Evolutionary conservation across 2,113 vertebrate genomes (phyloP), one percentile per base, ranked within the genome.

Genomic region (Quiscalus mexicanus): DNA sequence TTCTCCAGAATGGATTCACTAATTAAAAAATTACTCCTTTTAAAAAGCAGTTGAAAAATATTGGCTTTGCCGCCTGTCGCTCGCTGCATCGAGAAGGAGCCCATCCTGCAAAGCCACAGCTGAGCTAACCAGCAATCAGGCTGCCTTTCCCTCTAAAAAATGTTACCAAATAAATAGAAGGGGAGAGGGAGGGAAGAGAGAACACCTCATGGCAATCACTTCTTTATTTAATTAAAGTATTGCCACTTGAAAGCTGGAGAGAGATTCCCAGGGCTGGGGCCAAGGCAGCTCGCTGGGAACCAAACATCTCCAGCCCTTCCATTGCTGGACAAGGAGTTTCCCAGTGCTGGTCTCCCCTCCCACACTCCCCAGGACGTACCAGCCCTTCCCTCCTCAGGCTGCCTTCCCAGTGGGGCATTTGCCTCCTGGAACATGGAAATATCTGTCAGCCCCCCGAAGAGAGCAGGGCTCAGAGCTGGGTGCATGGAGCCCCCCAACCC

Each of bases 11-110:
- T 94, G 55, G 79, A 65, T 82, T 93, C 67, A 59, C 92, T 96
- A 96, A 95, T 94, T 96, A 89, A 96, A 94, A 95, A 93, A 86
- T 47, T 2, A 92, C 92, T 95, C 41, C 24, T 84, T 88, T 90
- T 41, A 39, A 84, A 95, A 95, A 75, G 60, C 73, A 35, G 67
- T 55, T 56, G 85, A 84, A 94, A 95, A 96, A 89, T 35, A 85
- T 10, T 88, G 80, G 47, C 80, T 89, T 67, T 44, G 14, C 39
- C 0, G 75, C 52, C 59, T 42, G 64, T 64, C 1, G 6, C 45
- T 89, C 3, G 45, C 63, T 60, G 58, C 1, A 23, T 41, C 0
- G 2, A 67, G 37, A 37, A 37, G 56, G 37, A 59, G 50, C 92
- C 62, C 11, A 5, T 84, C 39, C 71, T 69, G 22, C 75, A n/a